These are phyloP conservation scores for Perizoma flavofasciatum DNA, from an alignment of 2,888 invertebrate species.

Conservation along the genomic window DNA sequence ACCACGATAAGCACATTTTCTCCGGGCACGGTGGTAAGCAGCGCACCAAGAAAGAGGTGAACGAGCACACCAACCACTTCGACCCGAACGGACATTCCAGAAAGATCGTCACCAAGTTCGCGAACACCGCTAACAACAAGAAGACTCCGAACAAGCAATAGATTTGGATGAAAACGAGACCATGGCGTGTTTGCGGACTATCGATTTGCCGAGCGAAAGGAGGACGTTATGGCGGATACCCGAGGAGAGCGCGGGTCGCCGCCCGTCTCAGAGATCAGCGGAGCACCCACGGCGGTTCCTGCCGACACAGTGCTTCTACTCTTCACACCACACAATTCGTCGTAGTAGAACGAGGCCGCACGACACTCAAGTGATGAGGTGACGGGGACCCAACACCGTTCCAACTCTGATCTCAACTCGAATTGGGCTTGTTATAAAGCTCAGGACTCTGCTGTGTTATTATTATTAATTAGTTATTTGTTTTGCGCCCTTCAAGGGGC, in stretches of 20 bases:
- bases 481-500: slow-evolving; percentile 63
- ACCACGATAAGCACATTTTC: slow-evolving; percentile 95
- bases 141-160: slow-evolving; percentile 78
- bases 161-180: slow-evolving; percentile 48
- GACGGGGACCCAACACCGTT: slow-evolving; percentile 67
- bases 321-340: slow-evolving; percentile 58
- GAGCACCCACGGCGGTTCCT: slow-evolving; percentile 74
- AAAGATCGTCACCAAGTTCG: slow-evolving; percentile 93
- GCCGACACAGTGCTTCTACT: slow-evolving; percentile 67
- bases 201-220: slow-evolving; percentile 73
- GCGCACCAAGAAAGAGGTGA: slow-evolving; percentile 94
- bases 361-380: slow-evolving; percentile 43
- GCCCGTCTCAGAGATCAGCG: slow-evolving; percentile 74
- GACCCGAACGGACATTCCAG: slow-evolving; percentile 97
- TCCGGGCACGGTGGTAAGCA: slow-evolving; percentile 96
- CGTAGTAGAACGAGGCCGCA: slow-evolving; percentile 49
- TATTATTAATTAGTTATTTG: slow-evolving; percentile 76
- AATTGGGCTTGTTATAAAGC: slow-evolving; percentile 78
- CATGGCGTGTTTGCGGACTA: slow-evolving; percentile 73
- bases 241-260: slow-evolving; percentile 63
- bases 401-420: slow-evolving; percentile 74
- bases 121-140: slow-evolving; percentile 93
- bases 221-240: slow-evolving; percentile 74
- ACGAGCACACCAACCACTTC: slow-evolving; percentile 94
- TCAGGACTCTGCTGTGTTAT: slow-evolving; percentile 75